phyloP scores from a whole-genome alignment of 2,113 vertebrate genomes.

The Zeus faber region DNA sequence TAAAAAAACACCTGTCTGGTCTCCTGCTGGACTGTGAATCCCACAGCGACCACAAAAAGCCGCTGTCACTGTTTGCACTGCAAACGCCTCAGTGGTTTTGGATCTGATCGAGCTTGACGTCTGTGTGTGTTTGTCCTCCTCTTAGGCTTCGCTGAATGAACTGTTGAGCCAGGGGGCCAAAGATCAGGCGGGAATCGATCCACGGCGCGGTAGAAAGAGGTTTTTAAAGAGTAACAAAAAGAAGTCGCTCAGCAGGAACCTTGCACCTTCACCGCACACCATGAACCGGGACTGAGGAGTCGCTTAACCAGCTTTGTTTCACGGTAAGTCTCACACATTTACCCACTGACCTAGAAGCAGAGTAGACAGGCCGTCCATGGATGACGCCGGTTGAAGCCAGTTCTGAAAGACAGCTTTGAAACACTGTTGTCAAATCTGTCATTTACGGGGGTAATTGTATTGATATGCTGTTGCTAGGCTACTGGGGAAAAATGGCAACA shows the following conservation, averaged over 20 bases:
- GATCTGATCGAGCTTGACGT: slow-evolving; percentile 65
- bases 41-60: slow-evolving; percentile 21
- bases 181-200: slow-evolving; percentile 44
- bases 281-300: slow-evolving; percentile 51
- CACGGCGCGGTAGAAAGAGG: slow-evolving; percentile 17
- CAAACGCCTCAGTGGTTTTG: slow-evolving; percentile 57
- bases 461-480: no score
- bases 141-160: slow-evolving; percentile 58
- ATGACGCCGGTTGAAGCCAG: no score
- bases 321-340: slow-evolving; percentile 47
- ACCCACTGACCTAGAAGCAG: slow-evolving; percentile 1
- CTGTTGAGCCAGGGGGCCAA: slow-evolving; percentile 54
- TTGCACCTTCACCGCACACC: slow-evolving; percentile 21
- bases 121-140: slow-evolving; percentile 61
- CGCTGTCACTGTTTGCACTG: slow-evolving; percentile 63
- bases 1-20: slow-evolving; percentile 25
- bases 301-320: slow-evolving; percentile 24
- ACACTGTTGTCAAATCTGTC: slow-evolving; percentile 16
- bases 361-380: slow-evolving; percentile 24
- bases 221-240: slow-evolving; percentile 20
- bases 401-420: slow-evolving; percentile 27
- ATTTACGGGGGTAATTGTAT: no score
- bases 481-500: no score
- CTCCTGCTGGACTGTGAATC: slow-evolving; percentile 32
- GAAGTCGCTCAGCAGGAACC: not conserved